Base-by-base conservation (phyloP, 2,113 vertebrate genomes). In the Brienomyrus longianalis region DNA sequence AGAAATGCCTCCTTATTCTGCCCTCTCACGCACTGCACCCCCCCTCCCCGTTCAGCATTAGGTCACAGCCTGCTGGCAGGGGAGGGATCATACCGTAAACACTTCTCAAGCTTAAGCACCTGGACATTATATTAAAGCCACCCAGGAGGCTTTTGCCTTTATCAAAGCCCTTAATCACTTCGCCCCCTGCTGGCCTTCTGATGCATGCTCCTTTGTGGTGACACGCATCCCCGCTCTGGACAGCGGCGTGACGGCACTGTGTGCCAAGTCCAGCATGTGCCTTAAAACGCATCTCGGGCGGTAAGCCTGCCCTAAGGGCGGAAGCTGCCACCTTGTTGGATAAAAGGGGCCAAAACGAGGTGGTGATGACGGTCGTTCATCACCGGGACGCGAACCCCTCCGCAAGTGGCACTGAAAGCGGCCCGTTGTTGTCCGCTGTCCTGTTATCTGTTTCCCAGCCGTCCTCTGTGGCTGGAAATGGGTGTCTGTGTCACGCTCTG, bases 401-500 rank as follows among this genome's bases (percentile, higher is more conserved):
- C 8, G 13, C 10, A 10, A 31, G 21, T 19, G 0, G 23, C 50
- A 4, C 89, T 31, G 83, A 90, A 84, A 83, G 77, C 3, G 6
- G 47, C 62, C 70, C 31, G 86, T 48, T 47, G 52, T 39, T 52
- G 87, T 77, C 83, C 86, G 88, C 35, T 21, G 66, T 17, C 50
- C 66, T 66, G 31, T 88, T 88, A 88, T 83, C 88, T 50, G 87
- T 83, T 90, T 88, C 62, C 86, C 66, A 66, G 15, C 35, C 23
- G 9, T 88, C 74, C 66, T 89, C 19, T 47, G 15, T 51, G 87
- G 90, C 90, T 90, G n/a, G 87, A 86, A 90, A 47, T 17, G 88
- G 90, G 90, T 89, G 90, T 93, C 91, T 93, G 89, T 88, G 84
- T 93, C 91, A 92, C 94, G 93, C 89, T 91, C 87, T 56, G 39